These are phyloP conservation scores for Chondrilla cf. caribensis DNA, from an alignment of 37 sponge, comb jelly and placozoan species.

Conservation along the genomic window DNA sequence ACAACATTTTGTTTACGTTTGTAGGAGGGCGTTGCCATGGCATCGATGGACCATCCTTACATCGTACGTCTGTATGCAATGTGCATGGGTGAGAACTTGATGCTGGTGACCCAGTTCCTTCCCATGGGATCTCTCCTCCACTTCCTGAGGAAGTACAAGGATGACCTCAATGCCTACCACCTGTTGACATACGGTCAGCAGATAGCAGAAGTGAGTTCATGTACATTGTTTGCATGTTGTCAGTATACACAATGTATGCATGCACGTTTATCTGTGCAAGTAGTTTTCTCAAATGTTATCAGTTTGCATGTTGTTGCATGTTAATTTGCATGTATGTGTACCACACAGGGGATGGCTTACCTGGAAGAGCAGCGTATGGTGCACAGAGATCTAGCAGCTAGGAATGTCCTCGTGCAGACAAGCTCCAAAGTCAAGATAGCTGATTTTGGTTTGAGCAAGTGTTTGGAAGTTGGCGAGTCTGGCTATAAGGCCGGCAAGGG, in stretches of 20 bases:
- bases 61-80: slow-evolving; percentile 77
- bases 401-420: slow-evolving; percentile 86
- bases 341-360: slow-evolving; percentile 81
- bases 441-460: slow-evolving; percentile 86
- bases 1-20: neutral
- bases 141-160: slow-evolving; percentile 76
- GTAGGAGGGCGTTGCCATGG: slow-evolving; percentile 87
- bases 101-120: slow-evolving; percentile 86
- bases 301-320: no score
- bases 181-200: slow-evolving; percentile 65
- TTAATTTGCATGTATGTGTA: neutral
- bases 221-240: no score
- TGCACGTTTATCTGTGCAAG: neutral
- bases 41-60: slow-evolving; percentile 78
- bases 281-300: neutral
- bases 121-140: slow-evolving; percentile 78
- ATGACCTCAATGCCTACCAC: slow-evolving; percentile 53
- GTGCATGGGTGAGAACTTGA: slow-evolving; percentile 79
- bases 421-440: slow-evolving; percentile 79
- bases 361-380: slow-evolving; percentile 81
- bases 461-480: slow-evolving; percentile 67
- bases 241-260: neutral
- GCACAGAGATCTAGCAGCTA: slow-evolving; percentile 84
- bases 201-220: slow-evolving; percentile 56
- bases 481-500: slow-evolving; percentile 63